A percentile compares a stretch with the other conserved stretches of the same genome.
phyloP scores from a whole-genome alignment of 1,140 invertebrate genomes.

The Danaus plexippus region DNA sequence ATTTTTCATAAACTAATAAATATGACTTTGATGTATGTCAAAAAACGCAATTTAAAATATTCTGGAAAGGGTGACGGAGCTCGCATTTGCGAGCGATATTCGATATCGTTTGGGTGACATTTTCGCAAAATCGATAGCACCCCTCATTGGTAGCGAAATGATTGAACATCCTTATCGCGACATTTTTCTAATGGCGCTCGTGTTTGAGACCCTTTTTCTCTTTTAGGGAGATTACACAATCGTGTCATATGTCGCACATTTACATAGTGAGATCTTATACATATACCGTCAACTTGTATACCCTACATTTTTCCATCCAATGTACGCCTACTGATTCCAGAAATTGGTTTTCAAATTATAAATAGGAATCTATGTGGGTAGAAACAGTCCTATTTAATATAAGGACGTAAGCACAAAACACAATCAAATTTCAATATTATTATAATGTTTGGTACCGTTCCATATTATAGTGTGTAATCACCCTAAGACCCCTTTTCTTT shows the following conservation, averaged over 20 bases:
- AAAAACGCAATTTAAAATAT: slow-evolving; percentile 20
- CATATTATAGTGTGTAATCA: slow-evolving; percentile 25
- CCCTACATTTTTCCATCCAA: background rate
- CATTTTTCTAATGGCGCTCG: slow-evolving; percentile 68
- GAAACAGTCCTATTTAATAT: too few relatives aligned
- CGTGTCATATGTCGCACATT: slow-evolving; percentile 13
- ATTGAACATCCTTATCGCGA: slow-evolving; percentile 71
- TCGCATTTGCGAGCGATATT: slow-evolving; percentile 45
- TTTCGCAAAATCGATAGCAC: slow-evolving; percentile 66
- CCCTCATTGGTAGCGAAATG: slow-evolving; percentile 70
- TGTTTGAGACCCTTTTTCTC: slow-evolving; percentile 64
- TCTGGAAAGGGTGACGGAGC: slow-evolving; percentile 21
- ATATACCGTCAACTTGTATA: background rate
- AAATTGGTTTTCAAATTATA: too few relatives aligned
- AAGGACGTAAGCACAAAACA: too few relatives aligned
- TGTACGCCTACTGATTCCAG: too few relatives aligned
- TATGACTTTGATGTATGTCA: slow-evolving; percentile 1
- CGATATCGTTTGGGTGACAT: slow-evolving; percentile 55
- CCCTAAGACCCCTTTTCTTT: slow-evolving; percentile 63
- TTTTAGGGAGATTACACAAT: slow-evolving; percentile 42
- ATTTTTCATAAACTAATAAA: too few relatives aligned
- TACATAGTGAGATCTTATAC: slow-evolving; percentile 5
- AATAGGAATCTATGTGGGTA: too few relatives aligned
- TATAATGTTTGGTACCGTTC: too few relatives aligned
- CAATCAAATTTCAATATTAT: too few relatives aligned